Conservation (phyloP, 1,140 invertebrate genomes). For the Drosophila triauraria region DNA sequence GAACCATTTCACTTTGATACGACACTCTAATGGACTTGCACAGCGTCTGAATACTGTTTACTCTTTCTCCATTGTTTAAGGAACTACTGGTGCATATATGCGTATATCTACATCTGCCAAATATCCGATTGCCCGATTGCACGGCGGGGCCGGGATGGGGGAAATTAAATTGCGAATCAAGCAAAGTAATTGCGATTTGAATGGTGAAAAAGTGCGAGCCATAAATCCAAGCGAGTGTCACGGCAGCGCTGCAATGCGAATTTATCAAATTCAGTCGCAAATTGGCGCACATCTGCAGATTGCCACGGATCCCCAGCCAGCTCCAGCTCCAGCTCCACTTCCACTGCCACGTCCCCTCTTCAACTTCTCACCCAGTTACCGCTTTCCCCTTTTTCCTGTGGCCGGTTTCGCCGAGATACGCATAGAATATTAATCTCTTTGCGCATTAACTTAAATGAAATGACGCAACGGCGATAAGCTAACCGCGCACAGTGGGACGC, state of each 20-base stretch:
- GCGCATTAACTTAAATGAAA: conserved; percentile 78
- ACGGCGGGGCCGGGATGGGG: neutral
- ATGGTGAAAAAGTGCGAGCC: conserved; percentile 80
- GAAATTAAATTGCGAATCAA: conserved; percentile 80
- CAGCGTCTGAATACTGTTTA: conserved; percentile 53
- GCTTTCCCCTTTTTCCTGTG: conserved; percentile 36
- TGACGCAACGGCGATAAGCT: conserved; percentile 68
- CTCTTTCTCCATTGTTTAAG: conserved; percentile 64
- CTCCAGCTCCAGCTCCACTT: conserved; percentile 1
- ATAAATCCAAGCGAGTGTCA: conserved; percentile 80
- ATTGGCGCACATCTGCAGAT: conserved; percentile 83
- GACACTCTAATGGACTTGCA: conserved; percentile 51
- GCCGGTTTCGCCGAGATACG: conserved; percentile 64
- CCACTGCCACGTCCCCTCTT: conserved; percentile 18
- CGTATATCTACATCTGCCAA: conserved; percentile 37
- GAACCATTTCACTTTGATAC: conserved; percentile 32
- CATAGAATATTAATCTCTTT: conserved; percentile 80
- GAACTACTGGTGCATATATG: conserved; percentile 51
- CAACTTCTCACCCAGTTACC: conserved; percentile 27
- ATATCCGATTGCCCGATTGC: conserved; percentile 51
- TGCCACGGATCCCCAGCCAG: conserved; percentile 33
- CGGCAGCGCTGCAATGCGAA: conserved; percentile 73
- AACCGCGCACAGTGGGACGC: conserved; percentile 45
- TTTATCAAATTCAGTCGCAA: conserved; percentile 83
- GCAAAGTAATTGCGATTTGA: conserved; percentile 83